Conservation (phyloP, 2,888 invertebrate genomes). For the Hirtodrosophila duncani region DNA sequence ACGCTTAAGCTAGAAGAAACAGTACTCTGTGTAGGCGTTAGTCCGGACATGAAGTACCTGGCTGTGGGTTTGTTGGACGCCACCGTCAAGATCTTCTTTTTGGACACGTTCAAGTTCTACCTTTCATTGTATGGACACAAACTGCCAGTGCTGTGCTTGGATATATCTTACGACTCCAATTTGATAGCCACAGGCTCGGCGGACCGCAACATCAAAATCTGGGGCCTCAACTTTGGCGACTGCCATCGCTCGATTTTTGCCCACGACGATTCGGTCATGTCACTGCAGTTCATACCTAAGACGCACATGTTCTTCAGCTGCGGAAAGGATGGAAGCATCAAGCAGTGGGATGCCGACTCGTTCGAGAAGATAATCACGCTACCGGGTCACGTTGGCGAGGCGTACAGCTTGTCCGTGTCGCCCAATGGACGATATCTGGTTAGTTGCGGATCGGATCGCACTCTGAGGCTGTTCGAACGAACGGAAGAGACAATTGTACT, state of each 20-base stretch:
- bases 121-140: constrained; percentile 97
- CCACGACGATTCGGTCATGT: constrained; percentile 96
- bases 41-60: constrained; percentile 91
- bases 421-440: constrained; percentile 88
- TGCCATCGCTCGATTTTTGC: constrained; percentile 97
- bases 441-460: constrained; percentile 92
- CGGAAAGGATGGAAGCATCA: constrained; percentile 95
- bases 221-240: constrained; percentile 99
- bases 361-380: constrained; percentile 94
- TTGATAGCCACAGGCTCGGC: constrained; percentile 96
- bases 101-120: constrained; percentile 97
- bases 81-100: constrained; percentile 96
- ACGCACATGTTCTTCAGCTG: constrained; percentile 96
- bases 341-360: constrained; percentile 97
- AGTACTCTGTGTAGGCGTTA: constrained; percentile 89
- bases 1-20: constrained; percentile 93
- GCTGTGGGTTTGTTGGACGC: constrained; percentile 94
- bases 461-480: constrained; percentile 90
- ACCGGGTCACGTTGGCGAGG: constrained; percentile 88
- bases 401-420: constrained; percentile 86
- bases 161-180: constrained; percentile 92
- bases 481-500: constrained; percentile 94
- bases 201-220: constrained; percentile 96
- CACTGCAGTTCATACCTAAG: constrained; percentile 91
- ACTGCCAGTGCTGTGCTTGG: constrained; percentile 94